These are phyloP conservation scores for Pelodiscus sinensis DNA, from an alignment of 2,113 vertebrate species.

Conservation along the genomic window DNA sequence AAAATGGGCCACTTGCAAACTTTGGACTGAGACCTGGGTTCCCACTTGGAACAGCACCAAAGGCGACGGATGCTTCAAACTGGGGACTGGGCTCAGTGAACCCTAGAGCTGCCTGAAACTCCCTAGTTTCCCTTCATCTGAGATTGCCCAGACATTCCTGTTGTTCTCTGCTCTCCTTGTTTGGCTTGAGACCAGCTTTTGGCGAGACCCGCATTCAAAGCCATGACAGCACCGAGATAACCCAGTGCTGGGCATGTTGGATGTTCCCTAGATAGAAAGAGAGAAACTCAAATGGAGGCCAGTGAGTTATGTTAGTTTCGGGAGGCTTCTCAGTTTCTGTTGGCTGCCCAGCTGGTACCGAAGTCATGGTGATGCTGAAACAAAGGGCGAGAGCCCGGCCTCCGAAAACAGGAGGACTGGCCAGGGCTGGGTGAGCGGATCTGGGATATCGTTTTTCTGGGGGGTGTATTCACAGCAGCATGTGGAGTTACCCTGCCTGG, in stretches of 20 bases:
- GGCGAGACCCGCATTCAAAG: not conserved
- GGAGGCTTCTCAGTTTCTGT: not conserved
- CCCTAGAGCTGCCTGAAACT: not conserved
- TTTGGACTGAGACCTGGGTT: not conserved
- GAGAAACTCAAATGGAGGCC: not conserved
- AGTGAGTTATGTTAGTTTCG: not conserved
- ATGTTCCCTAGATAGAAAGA: not conserved
- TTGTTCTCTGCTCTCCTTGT: not conserved
- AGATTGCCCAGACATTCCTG: not conserved
- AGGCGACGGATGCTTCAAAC: not conserved
- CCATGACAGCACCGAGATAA: not conserved
- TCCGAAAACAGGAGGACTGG: not conserved
- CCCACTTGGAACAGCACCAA: not conserved
- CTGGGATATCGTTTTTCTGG: not conserved
- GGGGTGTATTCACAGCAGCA: not conserved
- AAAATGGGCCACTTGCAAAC: not conserved
- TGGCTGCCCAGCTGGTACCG: not conserved
- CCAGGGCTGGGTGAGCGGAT: not conserved
- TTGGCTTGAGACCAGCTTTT: not conserved
- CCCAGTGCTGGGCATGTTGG: not conserved
- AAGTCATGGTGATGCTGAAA: not conserved
- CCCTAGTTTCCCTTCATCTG: rapidly evolving
- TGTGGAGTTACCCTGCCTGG: not conserved
- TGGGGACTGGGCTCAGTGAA: not conserved
- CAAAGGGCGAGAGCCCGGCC: not conserved